phyloP scores from a whole-genome alignment of 2,113 vertebrate species.

The Pseudorectes ferrugineus region DNA sequence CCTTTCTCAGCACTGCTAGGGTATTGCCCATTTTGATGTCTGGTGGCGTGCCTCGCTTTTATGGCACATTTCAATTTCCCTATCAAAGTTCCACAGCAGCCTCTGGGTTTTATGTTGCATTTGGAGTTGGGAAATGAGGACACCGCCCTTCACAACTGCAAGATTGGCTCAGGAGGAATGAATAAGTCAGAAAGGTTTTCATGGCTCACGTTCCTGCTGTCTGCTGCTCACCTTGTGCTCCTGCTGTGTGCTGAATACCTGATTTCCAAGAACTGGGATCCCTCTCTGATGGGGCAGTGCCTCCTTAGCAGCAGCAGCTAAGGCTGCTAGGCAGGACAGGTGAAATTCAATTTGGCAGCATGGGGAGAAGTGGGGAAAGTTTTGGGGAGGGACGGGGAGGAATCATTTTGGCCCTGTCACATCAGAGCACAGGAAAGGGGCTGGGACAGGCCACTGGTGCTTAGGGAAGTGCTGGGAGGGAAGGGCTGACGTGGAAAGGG shows the following conservation, averaged over 20 bases:
- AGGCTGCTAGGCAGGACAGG: neutral
- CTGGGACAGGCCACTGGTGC: neutral
- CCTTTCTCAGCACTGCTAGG: neutral
- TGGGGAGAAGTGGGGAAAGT: neutral
- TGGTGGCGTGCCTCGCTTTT: neutral
- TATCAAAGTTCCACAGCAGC: neutral
- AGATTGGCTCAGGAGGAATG: neutral
- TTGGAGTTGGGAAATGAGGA: neutral
- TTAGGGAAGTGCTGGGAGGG: neutral
- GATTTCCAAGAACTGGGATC: neutral
- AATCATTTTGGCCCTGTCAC: neutral
- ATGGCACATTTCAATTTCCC: neutral
- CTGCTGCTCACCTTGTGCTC: neutral
- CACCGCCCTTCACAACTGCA: neutral
- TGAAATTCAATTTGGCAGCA: neutral
- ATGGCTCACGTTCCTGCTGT: neutral
- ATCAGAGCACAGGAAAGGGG: neutral
- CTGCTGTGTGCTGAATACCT: neutral
- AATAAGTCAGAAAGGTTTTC: neutral
- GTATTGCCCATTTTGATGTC: neutral
- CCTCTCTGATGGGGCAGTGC: neutral
- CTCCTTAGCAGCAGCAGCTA: neutral
- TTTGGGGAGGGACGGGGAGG: no score
- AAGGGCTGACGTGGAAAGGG: neutral
- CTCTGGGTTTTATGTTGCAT: neutral